phyloP scores from a whole-genome alignment of 2,113 vertebrate species.

The Albula glossodonta region DNA sequence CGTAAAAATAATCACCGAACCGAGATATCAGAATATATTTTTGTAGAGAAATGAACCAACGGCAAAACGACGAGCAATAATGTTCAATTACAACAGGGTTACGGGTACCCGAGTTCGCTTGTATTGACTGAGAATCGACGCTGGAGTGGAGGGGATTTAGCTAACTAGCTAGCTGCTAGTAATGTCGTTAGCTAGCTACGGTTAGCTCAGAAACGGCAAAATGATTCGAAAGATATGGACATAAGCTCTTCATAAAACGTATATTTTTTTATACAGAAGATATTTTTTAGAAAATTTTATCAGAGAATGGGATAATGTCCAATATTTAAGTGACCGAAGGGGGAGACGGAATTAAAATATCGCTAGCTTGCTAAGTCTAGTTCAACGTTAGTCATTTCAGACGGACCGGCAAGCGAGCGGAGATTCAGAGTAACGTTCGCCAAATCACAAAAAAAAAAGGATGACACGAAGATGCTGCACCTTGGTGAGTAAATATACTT shows the following conservation, averaged over 20 bases:
- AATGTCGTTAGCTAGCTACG: conserved; percentile 3
- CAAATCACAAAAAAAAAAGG: conserved; percentile 15
- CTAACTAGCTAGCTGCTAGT: neutral
- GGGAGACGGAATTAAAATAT: neutral
- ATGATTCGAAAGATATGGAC: conserved; percentile 2
- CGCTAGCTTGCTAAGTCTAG: conserved; percentile 1
- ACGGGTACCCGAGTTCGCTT: neutral
- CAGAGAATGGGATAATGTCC: neutral
- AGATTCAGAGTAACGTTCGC: neutral
- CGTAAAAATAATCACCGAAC: neutral
- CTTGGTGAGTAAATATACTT: neutral
- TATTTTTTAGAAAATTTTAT: conserved; percentile 1
- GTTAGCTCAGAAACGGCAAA: conserved; percentile 1
- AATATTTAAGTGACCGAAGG: neutral
- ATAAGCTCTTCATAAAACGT: conserved; percentile 6
- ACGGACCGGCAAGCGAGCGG: neutral
- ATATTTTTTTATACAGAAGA: conserved; percentile 16
- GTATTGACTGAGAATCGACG: conserved; percentile 15
- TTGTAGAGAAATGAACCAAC: neutral
- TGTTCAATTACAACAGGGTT: conserved; percentile 17
- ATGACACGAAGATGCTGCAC: conserved; percentile 6
- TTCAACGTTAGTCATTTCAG: neutral
- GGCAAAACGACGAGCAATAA: neutral
- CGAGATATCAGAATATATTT: neutral
- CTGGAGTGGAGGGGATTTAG: conserved; percentile 7